A percentile compares a stretch with the other conserved stretches of the same genome.
Conservation (phyloP, 2,888 invertebrate genomes). For the Melanophora roralis region DNA sequence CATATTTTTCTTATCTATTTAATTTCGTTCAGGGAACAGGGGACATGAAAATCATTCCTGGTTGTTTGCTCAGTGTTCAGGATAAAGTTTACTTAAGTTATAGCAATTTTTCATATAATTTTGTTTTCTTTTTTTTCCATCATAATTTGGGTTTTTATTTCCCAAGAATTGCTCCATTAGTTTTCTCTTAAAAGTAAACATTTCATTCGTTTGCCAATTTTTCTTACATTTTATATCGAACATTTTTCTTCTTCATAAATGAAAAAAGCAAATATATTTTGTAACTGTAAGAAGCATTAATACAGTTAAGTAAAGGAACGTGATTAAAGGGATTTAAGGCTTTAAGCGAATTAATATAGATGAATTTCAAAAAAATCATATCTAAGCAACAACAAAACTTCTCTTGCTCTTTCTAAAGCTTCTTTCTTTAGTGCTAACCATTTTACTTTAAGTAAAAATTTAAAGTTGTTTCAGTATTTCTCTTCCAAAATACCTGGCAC, state of each 20-base stretch:
- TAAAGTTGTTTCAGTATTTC: no score
- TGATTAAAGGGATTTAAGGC: no score
- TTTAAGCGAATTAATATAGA: no score
- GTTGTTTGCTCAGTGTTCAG: conserved; percentile 1
- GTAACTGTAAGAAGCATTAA: neutral
- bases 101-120: conserved; percentile 18
- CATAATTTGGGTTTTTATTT: neutral
- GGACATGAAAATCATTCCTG: neutral
- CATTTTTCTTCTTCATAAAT: neutral
- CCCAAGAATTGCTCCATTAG: conserved; percentile 46
- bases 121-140: neutral
- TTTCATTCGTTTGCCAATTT: conserved; percentile 15
- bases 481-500: no score
- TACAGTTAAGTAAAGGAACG: conserved; percentile 6
- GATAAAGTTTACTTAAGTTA: conserved; percentile 27
- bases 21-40: neutral
- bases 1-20: conserved; percentile 24
- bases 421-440: no score
- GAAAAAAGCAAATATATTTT: conserved; percentile 6
- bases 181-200: conserved; percentile 22
- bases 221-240: neutral
- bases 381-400: no score
- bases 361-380: neutral
- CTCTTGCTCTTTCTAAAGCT: no score
- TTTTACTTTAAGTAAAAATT: no score